Conservation (phyloP, 2,113 vertebrate genomes). For the Caretta caretta region DNA sequence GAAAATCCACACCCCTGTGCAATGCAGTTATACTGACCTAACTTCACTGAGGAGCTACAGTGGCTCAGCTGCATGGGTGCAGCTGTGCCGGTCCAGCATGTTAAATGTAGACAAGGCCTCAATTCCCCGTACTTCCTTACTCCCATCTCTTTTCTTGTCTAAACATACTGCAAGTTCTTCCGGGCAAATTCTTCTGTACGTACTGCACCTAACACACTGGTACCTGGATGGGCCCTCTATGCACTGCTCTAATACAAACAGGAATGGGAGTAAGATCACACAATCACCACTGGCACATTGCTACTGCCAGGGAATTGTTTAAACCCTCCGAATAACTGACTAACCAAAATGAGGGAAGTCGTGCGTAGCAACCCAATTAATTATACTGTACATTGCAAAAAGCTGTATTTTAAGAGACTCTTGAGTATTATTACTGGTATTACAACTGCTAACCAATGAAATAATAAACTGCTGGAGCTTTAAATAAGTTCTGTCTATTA, state of each 20-base stretch:
- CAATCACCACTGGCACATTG: neutral
- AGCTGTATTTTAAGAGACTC: conserved; percentile 22
- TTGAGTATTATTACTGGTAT: conserved; percentile 45
- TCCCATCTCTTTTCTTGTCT: neutral
- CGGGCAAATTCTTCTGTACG: neutral
- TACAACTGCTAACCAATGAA: conserved; percentile 45
- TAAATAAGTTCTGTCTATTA: conserved; percentile 65
- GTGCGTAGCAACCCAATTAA: neutral
- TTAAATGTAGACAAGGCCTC: neutral
- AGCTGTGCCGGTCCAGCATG: neutral
- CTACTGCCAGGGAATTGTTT: neutral
- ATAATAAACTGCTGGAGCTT: conserved; percentile 54
- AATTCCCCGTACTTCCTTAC: neutral
- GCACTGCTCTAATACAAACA: neutral
- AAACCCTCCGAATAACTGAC: conserved; percentile 12
- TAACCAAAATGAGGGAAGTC: neutral
- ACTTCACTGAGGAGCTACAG: too few species aligned
- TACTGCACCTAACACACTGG: neutral
- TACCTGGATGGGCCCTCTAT: neutral
- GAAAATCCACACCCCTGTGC: too few species aligned
- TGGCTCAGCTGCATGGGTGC: too few species aligned
- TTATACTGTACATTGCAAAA: neutral
- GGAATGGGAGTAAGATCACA: neutral
- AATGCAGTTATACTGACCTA: too few species aligned
- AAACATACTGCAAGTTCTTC: neutral